These are phyloP conservation scores for Larimichthys crocea DNA, from an alignment of 2,113 vertebrate genomes.

Conservation along the genomic window DNA sequence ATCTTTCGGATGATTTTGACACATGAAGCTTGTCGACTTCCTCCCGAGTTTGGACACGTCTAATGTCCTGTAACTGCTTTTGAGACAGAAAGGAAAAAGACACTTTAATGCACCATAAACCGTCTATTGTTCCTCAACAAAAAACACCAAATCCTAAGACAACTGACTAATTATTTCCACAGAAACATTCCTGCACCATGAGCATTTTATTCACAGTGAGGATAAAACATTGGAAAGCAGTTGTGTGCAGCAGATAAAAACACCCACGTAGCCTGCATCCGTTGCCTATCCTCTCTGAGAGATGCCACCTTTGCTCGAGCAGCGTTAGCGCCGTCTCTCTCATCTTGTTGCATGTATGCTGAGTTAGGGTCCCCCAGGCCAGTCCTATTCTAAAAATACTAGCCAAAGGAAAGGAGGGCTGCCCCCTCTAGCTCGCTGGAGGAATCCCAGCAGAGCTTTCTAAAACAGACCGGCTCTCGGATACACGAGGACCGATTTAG, in stretches of 20 bases:
- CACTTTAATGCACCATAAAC: background rate
- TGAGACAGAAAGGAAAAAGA: background rate
- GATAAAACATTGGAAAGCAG: slow-evolving; percentile 30
- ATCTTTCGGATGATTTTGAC: background rate
- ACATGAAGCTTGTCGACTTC: background rate
- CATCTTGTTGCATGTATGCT: slow-evolving; percentile 62
- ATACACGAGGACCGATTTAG: slow-evolving; percentile 75
- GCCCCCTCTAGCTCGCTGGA: slow-evolving; percentile 70
- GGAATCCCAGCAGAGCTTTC: slow-evolving; percentile 72
- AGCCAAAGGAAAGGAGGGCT: slow-evolving; percentile 70
- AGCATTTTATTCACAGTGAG: background rate
- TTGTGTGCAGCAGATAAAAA: slow-evolving; percentile 30
- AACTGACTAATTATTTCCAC: background rate
- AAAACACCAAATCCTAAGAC: background rate
- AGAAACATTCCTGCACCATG: background rate
- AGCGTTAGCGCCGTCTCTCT: slow-evolving; percentile 37
- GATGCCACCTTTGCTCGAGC: slow-evolving; percentile 63
- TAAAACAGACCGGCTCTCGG: slow-evolving; percentile 63
- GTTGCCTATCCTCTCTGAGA: slow-evolving; percentile 38
- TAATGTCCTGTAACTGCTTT: background rate
- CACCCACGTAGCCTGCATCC: slow-evolving; percentile 66
- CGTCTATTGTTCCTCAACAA: background rate
- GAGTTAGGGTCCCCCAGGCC: slow-evolving; percentile 78
- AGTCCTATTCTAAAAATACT: slow-evolving; percentile 78
- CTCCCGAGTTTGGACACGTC: background rate